phyloP scores from a whole-genome alignment of 1,140 invertebrate species.

The Latrodectus geometricus region DNA sequence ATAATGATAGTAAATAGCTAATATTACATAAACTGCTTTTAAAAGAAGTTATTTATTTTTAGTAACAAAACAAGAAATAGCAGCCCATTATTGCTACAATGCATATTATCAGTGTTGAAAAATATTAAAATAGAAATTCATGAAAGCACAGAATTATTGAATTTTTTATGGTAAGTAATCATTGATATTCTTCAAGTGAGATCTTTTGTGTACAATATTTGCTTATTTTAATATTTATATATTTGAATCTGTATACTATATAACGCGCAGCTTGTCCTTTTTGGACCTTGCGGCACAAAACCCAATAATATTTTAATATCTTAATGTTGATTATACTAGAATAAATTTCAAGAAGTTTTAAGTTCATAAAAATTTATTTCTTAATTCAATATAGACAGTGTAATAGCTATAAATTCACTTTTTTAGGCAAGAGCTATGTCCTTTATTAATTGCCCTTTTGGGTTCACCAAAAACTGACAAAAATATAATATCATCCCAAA shows the following conservation, averaged over 20 bases:
- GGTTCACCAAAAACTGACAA: slow-evolving; percentile 83
- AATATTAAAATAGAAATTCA: slow-evolving; percentile 72
- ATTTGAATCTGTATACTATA: background rate
- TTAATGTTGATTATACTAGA: too few relatives aligned
- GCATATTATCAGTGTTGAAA: slow-evolving; percentile 84
- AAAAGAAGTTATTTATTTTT: slow-evolving; percentile 57
- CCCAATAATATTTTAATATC: too few relatives aligned
- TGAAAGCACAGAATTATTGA: slow-evolving; percentile 67
- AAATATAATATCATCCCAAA: slow-evolving; percentile 74
- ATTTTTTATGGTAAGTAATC: slow-evolving; percentile 68
- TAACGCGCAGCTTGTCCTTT: too few relatives aligned
- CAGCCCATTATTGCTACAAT: slow-evolving; percentile 81
- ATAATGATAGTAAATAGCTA: background rate
- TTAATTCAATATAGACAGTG: too few relatives aligned
- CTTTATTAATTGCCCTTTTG: slow-evolving; percentile 85
- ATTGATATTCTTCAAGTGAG: background rate
- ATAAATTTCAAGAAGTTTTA: too few relatives aligned
- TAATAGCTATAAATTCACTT: too few relatives aligned
- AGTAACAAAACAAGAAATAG: slow-evolving; percentile 73
- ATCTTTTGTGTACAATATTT: too few relatives aligned
- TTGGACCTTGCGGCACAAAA: too few relatives aligned
- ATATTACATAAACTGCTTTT: background rate
- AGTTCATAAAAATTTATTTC: too few relatives aligned
- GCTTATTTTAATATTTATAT: background rate
- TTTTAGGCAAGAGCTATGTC: slow-evolving; percentile 88